Percentiles rank a stretch among this genome's conserved stretches.
These are phyloP conservation scores for Prietella phreatophila DNA, from an alignment of 2,113 vertebrate species.

Conservation along the genomic window DNA sequence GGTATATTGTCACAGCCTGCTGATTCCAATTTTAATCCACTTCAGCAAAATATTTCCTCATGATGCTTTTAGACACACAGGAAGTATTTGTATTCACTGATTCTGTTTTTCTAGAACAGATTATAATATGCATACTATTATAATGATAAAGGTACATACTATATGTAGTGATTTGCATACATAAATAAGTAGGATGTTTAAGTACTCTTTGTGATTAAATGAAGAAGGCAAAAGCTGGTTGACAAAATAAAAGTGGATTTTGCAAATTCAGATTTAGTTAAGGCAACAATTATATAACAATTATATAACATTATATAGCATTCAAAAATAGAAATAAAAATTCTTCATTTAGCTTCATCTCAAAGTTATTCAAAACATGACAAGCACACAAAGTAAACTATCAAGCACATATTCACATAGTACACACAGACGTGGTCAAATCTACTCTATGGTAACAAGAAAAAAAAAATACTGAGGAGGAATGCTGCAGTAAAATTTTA, in stretches of 20 bases:
- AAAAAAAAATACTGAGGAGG: neutral
- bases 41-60: neutral
- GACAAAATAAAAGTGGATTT: neutral
- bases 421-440: neutral
- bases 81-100: neutral
- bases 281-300: constrained; percentile 12
- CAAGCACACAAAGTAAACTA: neutral
- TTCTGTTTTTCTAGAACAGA: neutral
- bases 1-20: neutral
- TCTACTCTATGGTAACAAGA: neutral
- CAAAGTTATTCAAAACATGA: no score
- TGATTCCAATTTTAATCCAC: neutral
- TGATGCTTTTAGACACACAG: neutral
- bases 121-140: no score
- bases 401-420: constrained; percentile 1
- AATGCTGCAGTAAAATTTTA: neutral
- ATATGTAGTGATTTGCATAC: neutral
- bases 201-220: neutral
- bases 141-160: neutral
- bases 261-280: constrained; percentile 25
- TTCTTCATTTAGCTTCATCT: no score
- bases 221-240: neutral
- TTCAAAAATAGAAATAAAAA: neutral
- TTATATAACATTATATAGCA: neutral
- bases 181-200: neutral